phyloP scores from a whole-genome alignment of 1,140 invertebrate genomes.

The Hestina assimilis region DNA sequence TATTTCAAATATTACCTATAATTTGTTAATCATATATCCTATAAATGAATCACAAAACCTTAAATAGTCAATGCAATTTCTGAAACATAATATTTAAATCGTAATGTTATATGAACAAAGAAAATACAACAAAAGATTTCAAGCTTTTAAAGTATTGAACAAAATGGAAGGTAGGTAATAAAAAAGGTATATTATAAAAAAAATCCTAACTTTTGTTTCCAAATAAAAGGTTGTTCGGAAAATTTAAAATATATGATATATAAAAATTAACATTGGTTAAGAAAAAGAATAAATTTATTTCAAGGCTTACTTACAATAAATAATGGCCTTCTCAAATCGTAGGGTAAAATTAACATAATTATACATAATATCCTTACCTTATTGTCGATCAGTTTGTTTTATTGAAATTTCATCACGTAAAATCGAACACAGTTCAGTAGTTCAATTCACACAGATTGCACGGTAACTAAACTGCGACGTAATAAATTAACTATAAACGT shows the following conservation, averaged over 20 bases:
- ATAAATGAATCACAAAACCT: too few species aligned
- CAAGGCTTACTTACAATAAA: slow-evolving; percentile 15
- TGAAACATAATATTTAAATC: too few species aligned
- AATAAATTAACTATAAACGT: slow-evolving; percentile 62
- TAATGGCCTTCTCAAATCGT: neutral
- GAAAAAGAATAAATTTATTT: slow-evolving; percentile 17
- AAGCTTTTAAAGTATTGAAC: neutral
- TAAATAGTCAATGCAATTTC: too few species aligned
- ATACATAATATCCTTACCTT: neutral
- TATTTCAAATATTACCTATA: too few species aligned
- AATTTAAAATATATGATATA: too few species aligned
- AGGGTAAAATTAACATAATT: neutral
- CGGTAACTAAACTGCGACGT: slow-evolving; percentile 49
- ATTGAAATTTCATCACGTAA: neutral
- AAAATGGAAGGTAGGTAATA: neutral
- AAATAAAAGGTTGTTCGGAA: too few species aligned
- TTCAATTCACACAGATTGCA: slow-evolving; percentile 48
- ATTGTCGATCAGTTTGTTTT: neutral
- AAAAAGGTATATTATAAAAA: too few species aligned
- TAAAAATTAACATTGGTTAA: too few species aligned
- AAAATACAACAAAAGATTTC: neutral
- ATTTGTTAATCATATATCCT: too few species aligned
- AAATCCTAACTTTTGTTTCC: too few species aligned
- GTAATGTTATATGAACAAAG: neutral
- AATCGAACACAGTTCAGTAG: slow-evolving; percentile 26